These are phyloP conservation scores for Xestia c-nigrum DNA, from an alignment of 2,888 invertebrate species.

Conservation along the genomic window DNA sequence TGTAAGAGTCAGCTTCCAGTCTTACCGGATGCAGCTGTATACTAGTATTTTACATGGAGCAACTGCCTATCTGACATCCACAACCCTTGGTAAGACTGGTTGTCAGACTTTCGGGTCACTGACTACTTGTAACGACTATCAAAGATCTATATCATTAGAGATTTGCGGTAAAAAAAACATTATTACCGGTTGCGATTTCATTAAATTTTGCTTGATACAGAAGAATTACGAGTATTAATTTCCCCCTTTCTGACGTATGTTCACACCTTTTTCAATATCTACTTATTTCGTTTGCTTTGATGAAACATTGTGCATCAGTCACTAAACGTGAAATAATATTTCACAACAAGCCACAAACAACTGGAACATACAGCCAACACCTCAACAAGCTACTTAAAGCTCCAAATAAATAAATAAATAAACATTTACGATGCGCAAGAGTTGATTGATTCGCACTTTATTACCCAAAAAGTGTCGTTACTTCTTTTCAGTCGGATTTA, in stretches of 20 bases:
- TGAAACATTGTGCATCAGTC: background rate
- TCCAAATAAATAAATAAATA: background rate
- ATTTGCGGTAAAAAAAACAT: background rate
- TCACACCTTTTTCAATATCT: background rate
- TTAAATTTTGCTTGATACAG: background rate
- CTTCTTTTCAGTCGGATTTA: conserved; percentile 53
- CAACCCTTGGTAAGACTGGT: too few relatives aligned
- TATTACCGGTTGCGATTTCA: background rate
- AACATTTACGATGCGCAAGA: conserved; percentile 59
- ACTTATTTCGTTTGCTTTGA: background rate
- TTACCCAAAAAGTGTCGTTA: conserved; percentile 47
- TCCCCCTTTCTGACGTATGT: too few relatives aligned
- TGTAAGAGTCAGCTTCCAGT: too few relatives aligned
- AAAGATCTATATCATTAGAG: too few relatives aligned
- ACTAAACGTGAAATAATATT: conserved; percentile 2
- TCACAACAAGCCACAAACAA: conserved; percentile 9
- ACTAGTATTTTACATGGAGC: too few relatives aligned
- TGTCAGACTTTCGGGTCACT: too few relatives aligned
- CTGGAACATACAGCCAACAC: conserved; percentile 18
- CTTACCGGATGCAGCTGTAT: too few relatives aligned
- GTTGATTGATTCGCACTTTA: conserved; percentile 63
- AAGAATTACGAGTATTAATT: background rate
- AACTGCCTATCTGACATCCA: too few relatives aligned
- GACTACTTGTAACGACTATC: too few relatives aligned
- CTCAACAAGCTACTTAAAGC: conserved; percentile 41